phyloP scores from a whole-genome alignment of 30 jellyfish, hydroid and myxozoan genomes.

The Sanderia malayensis region DNA sequence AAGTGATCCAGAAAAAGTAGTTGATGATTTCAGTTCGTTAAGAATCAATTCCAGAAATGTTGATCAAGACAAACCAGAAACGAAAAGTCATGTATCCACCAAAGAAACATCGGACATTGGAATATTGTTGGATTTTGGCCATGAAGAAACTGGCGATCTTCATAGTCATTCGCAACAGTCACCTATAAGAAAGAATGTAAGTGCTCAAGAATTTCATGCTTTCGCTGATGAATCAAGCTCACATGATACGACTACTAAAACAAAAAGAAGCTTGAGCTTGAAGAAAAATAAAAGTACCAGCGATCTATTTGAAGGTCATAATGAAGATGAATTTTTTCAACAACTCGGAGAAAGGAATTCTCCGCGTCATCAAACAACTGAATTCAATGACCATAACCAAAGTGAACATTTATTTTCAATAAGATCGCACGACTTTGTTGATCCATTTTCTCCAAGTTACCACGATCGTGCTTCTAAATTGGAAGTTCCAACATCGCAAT shows the following conservation, averaged over 20 bases:
- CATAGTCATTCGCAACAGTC: constrained; percentile 4
- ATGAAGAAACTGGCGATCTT: constrained; percentile 3
- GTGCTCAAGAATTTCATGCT: constrained; percentile 41
- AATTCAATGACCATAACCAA: neutral
- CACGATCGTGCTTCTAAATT: constrained; percentile 16
- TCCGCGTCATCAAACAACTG: neutral
- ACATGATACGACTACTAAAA: neutral
- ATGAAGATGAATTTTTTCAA: constrained; percentile 52
- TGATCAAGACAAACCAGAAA: neutral
- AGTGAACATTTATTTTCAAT: constrained; percentile 30
- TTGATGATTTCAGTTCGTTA: constrained; percentile 45
- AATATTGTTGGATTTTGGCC: constrained; percentile 31
- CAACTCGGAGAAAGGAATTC: constrained; percentile 24
- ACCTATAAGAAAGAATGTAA: constrained; percentile 29
- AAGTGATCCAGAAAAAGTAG: neutral
- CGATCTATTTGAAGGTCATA: constrained; percentile 22
- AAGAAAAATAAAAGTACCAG: constrained; percentile 54
- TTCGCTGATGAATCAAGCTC: neutral
- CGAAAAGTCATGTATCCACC: no score
- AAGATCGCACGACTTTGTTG: constrained; percentile 17
- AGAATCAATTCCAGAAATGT: constrained; percentile 29
- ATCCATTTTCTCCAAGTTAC: constrained; percentile 18
- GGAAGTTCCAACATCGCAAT: no score
- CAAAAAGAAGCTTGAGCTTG: constrained; percentile 10
- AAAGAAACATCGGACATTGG: constrained; percentile 8